These are phyloP conservation scores for Scaptomyza pallida DNA, from an alignment of 1,140 invertebrate genomes.

Conservation along the genomic window DNA sequence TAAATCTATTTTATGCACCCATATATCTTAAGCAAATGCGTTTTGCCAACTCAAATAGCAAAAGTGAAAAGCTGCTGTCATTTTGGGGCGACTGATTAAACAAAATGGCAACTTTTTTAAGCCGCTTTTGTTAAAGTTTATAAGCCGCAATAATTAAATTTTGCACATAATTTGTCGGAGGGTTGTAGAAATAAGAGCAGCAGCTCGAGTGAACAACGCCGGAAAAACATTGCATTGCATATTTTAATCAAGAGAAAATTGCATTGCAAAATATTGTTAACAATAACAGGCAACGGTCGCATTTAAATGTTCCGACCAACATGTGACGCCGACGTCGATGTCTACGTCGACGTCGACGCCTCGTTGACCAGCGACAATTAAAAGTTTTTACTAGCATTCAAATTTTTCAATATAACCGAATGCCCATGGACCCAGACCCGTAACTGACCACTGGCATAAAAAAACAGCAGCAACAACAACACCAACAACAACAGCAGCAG, in stretches of 20 bases:
- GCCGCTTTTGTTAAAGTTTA: slow-evolving; percentile 21
- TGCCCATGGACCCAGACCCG: slow-evolving; percentile 34
- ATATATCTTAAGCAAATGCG: neutral
- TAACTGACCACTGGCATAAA: slow-evolving; percentile 48
- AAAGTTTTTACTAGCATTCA: slow-evolving; percentile 81
- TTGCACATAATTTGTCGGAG: slow-evolving; percentile 23
- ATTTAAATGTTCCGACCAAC: slow-evolving; percentile 65
- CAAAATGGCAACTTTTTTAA: slow-evolving; percentile 31
- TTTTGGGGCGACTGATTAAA: slow-evolving; percentile 27
- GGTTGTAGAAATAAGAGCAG: slow-evolving; percentile 21
- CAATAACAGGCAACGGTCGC: slow-evolving; percentile 69
- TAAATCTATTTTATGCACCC: slow-evolving; percentile 1
- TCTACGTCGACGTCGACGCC: slow-evolving; percentile 10
- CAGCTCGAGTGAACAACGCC: slow-evolving; percentile 5
- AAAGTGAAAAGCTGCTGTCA: neutral
- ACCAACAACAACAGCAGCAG: slow-evolving; percentile 31
- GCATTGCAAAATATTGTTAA: slow-evolving; percentile 80
- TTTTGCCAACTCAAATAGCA: slow-evolving; percentile 17
- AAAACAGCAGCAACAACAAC: slow-evolving; percentile 38
- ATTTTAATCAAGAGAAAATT: slow-evolving; percentile 81
- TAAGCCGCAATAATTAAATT: slow-evolving; percentile 29
- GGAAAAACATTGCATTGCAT: slow-evolving; percentile 79
- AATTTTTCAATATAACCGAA: slow-evolving; percentile 79
- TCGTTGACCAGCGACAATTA: slow-evolving; percentile 68
- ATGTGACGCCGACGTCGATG: slow-evolving; percentile 43